Evolutionary conservation across 2,888 invertebrate species (phyloP), one percentile per base, ranked within the genome.

Genomic region (Agrotis puta): DNA sequence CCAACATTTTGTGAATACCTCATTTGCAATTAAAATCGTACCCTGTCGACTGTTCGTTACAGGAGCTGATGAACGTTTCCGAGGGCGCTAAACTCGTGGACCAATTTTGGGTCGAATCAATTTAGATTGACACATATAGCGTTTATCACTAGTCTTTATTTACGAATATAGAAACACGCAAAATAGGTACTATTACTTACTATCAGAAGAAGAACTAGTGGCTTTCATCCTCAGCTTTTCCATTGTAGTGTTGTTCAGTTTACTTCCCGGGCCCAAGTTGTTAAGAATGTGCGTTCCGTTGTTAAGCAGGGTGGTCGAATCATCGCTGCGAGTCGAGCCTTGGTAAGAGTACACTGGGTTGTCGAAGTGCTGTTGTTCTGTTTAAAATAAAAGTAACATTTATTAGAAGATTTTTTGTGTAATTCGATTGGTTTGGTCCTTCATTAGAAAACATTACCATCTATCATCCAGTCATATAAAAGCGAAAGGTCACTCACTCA

Each of bases 321-420:
- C 97, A 80, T 97, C 97, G 69, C 96, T 94, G 16, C 96, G 94
- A 24, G 92, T 92, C 22, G 94, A 93, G 0, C 91, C 90, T 91
- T 98, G 97, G 94, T 97, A 98, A 16, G 98, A 98, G 93, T 99
- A 99, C 6, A 98, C 98, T 0, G 99, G 99, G 96, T 99, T 99
- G 94, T 99, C 99, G 92, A 99, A 99, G 93, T 99, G 98, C 92
- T 98, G 98, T 88, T 97, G 97, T 89, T 98, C 98, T 98, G 90
- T 72, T 39, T 1, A 57, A 54, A 43, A 24, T 0, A 68, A 22
- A 47, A 11, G 1, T 14, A 14, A 68, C 13, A 50, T 14, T 18
- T 18, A 22, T 47, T 24, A 4, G 16, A 22, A 2, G 24, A n/a
- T 47, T 1, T 2, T 11, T 39, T 1, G n/a, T n/a, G n/a, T n/a